These are phyloP conservation scores for Gallinago undulata DNA, from an alignment of 2,113 vertebrate genomes.

Conservation along the genomic window DNA sequence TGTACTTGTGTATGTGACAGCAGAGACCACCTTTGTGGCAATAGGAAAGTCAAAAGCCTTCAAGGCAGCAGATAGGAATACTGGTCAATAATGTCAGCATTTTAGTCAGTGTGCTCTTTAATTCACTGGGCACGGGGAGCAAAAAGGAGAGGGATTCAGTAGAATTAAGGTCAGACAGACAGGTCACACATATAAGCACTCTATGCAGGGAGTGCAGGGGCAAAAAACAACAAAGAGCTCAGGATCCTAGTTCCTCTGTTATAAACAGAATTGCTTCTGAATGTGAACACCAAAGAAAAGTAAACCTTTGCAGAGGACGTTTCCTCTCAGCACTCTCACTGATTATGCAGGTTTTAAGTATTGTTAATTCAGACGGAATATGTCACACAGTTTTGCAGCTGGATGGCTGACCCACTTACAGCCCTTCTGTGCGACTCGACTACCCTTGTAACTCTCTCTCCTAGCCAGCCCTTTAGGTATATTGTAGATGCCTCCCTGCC, in stretches of 20 bases:
- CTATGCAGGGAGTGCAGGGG: not conserved
- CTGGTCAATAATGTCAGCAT: not conserved
- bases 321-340: not conserved
- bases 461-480: not conserved
- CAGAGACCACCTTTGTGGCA: not conserved
- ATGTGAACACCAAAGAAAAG: not conserved
- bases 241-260: not conserved
- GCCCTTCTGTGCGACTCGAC: not conserved
- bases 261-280: not conserved
- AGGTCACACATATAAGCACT: not conserved
- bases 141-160: not conserved
- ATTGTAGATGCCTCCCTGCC: constrained; percentile 4
- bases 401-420: constrained; percentile 36
- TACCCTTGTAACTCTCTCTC: not conserved
- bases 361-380: constrained; percentile 31
- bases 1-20: not conserved
- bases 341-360: constrained; percentile 40
- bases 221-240: not conserved
- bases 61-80: not conserved
- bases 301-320: not conserved
- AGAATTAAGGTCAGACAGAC: constrained; percentile 1
- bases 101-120: not conserved
- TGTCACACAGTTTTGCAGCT: constrained; percentile 15
- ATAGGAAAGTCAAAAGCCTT: not conserved
- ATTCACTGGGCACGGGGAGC: not conserved